phyloP scores from a whole-genome alignment of 2,888 invertebrate genomes.

The Tipula helvola region DNA sequence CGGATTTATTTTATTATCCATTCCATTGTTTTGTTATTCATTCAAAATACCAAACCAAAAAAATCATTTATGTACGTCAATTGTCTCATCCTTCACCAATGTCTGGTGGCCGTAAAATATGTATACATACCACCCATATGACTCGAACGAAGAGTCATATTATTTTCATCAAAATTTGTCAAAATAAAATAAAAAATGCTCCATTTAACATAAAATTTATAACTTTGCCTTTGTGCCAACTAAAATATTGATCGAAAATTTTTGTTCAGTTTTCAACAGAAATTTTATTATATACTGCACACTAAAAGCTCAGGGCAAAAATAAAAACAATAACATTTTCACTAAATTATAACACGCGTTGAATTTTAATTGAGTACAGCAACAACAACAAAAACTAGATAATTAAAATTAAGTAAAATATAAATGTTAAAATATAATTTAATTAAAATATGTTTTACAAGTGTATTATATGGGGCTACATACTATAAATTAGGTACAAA shows the following conservation, averaged over 20 bases:
- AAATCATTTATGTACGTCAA: neutral
- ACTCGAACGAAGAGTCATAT: neutral
- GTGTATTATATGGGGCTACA: neutral
- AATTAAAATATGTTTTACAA: neutral
- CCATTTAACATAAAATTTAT: neutral
- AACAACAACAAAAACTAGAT: neutral
- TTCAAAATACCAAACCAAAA: neutral
- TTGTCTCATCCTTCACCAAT: neutral
- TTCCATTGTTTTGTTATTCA: neutral
- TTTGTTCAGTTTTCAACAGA: neutral
- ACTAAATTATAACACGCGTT: neutral
- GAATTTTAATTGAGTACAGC: neutral
- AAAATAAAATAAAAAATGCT: neutral
- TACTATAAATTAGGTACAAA: neutral
- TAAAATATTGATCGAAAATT: neutral
- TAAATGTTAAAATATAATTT: neutral
- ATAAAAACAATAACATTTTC: neutral
- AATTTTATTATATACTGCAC: neutral
- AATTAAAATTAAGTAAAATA: neutral
- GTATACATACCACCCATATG: neutral
- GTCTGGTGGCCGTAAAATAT: neutral
- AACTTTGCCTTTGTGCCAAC: neutral
- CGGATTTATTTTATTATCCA: neutral
- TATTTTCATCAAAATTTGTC: neutral
- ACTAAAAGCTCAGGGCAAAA: neutral